Base-by-base conservation (phyloP, 2,888 invertebrate genomes). In the Hyppa rectilinea region DNA sequence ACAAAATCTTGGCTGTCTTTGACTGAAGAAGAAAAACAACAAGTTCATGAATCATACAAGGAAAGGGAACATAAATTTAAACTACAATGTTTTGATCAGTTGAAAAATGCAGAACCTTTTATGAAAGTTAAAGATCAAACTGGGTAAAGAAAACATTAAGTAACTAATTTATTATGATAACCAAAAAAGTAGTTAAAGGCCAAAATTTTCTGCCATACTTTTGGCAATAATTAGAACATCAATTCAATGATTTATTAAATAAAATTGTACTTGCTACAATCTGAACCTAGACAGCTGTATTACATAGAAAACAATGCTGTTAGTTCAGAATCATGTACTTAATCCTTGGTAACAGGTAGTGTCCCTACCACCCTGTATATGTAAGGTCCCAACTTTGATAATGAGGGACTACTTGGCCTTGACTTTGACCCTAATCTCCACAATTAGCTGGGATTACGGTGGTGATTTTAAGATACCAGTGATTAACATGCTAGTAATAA, bases 1-100 rank as follows among this genome's bases (percentile, higher is more conserved):
- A 88, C 87, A 12, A 90, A 91, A 76, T 92, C 93, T 53, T 95
- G 94, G 94, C 55, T 88, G n/a, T 88, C 91, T 26, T 83, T 95
- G 53, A 91, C 78, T 76, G 78, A 90, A 49, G 64, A 71, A 49
- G 92, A 94, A 80, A 93, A 89, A 78, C 80, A 89, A 52, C 71
- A 87, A 53, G 89, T 95, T 83, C 49, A 75, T 52, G 76, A 85
- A 17, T 90, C 90, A 77, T 88, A 86, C 71, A 81, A 88, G n/a
- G 87, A 90, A 74, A 87, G 81, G 68, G 66, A 87, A 82, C 55
- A 58, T 36, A 87, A 87, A 63, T 78, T 84, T 71, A 87, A 81
- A 52, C 81, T 87, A 65, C 83, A 80, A 56, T 74, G 88, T 81
- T 90, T 90, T 50, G 73, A 87, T 53, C 85, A 85, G 67, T 84